These are phyloP conservation scores for Stegodyphus dumicola DNA, from an alignment of 1,140 invertebrate genomes.

Conservation along the genomic window DNA sequence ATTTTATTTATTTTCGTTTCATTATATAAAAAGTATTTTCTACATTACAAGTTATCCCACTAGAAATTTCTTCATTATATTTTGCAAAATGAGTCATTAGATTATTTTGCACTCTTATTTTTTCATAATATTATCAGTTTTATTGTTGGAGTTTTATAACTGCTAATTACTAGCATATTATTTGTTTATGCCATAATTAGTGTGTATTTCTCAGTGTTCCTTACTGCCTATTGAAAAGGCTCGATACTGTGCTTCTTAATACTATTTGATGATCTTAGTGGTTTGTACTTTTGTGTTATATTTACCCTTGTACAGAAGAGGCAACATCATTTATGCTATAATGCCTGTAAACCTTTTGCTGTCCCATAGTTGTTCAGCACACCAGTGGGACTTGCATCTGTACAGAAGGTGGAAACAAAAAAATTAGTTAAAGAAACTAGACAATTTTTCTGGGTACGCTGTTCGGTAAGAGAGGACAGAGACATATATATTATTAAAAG, in stretches of 20 bases:
- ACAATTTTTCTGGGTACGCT: conserved; percentile 54
- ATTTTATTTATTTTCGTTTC: background rate
- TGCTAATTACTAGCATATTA: conserved; percentile 22
- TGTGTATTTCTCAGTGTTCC: conserved; percentile 57
- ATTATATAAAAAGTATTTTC: background rate
- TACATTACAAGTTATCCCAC: too few relatives aligned
- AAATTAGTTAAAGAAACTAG: conserved; percentile 46
- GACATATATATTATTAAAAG: conserved; percentile 61
- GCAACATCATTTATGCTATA: conserved; percentile 21
- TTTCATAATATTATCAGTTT: conserved; percentile 32
- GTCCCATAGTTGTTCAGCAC: conserved; percentile 15
- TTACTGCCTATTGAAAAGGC: conserved; percentile 9
- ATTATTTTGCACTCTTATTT: conserved; percentile 49
- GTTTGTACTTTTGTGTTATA: conserved; percentile 55
- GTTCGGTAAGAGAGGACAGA: conserved; percentile 36
- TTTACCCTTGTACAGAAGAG: conserved; percentile 41
- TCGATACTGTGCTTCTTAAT: conserved; percentile 39
- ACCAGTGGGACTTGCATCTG: conserved; percentile 30
- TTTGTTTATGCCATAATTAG: conserved; percentile 30
- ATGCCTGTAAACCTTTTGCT: conserved; percentile 38
- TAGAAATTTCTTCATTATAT: too few relatives aligned
- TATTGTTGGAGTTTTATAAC: conserved; percentile 25
- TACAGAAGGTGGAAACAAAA: conserved; percentile 50
- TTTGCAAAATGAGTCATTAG: background rate
- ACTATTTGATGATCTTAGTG: conserved; percentile 51